Evolutionary conservation across 2,113 vertebrate genomes (phyloP).

Genomic region (Channa argus): DNA sequence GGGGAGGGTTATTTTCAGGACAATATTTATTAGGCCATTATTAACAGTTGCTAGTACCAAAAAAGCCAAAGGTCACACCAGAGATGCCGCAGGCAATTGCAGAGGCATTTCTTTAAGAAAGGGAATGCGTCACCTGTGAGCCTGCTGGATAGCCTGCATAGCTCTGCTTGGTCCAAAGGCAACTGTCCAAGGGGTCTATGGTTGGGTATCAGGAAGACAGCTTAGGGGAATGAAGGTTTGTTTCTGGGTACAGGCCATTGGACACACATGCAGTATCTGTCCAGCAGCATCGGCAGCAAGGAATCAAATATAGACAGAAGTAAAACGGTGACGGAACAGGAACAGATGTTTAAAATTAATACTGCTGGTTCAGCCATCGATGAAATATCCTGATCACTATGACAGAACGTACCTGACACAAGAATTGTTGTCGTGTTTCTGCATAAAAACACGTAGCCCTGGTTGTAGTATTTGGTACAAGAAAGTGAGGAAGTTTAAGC

Average conservation of each 20-base stretch:
- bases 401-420: too few species aligned
- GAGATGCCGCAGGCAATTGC: slow-evolving; percentile 23
- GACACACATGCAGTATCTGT: slow-evolving; percentile 27
- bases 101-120: slow-evolving; percentile 38
- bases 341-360: too few species aligned
- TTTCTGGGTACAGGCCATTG: slow-evolving; percentile 54
- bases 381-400: too few species aligned
- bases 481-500: neutral
- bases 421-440: too few species aligned
- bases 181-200: slow-evolving; percentile 64
- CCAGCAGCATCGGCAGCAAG: neutral
- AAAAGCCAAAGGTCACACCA: slow-evolving; percentile 1
- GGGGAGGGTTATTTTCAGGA: too few species aligned
- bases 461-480: neutral
- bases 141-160: slow-evolving; percentile 65
- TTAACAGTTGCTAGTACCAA: slow-evolving; percentile 35
- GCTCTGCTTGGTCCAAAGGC: slow-evolving; percentile 55
- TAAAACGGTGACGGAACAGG: neutral
- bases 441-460: too few species aligned
- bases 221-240: slow-evolving; percentile 29
- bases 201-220: slow-evolving; percentile 40
- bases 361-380: too few species aligned
- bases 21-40: neutral
- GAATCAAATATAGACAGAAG: slow-evolving; percentile 24
- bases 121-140: slow-evolving; percentile 72